Percentiles rank a stretch among this genome's conserved stretches.
phyloP scores from a whole-genome alignment of 1,140 invertebrate genomes.

The Cydia pomonella region DNA sequence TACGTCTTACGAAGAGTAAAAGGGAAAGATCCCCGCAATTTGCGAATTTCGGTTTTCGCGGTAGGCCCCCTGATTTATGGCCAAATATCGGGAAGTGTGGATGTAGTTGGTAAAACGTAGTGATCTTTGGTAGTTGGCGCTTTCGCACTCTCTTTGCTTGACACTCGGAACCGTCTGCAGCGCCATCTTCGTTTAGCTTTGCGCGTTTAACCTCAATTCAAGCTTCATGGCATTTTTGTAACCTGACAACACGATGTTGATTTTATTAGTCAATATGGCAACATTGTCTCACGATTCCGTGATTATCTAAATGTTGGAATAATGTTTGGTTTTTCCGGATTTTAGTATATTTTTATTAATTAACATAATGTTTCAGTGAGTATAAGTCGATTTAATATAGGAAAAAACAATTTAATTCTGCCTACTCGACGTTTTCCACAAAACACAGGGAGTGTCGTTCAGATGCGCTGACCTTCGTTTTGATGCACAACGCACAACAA shows the following conservation, averaged over 20 bases:
- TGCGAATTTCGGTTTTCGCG: no score
- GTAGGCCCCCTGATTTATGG: no score
- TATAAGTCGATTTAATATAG: conserved; percentile 60
- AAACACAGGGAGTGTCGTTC: conserved; percentile 73
- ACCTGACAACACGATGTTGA: conserved; percentile 11
- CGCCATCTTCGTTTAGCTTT: no score
- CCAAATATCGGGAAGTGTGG: no score
- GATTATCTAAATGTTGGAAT: conserved; percentile 76
- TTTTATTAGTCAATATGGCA: conserved; percentile 46
- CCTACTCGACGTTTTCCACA: conserved; percentile 48
- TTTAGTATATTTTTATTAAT: conserved; percentile 62
- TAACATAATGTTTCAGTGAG: conserved; percentile 77
- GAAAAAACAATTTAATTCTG: conserved; percentile 48
- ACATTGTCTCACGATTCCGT: conserved; percentile 69
- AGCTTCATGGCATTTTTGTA: neutral
- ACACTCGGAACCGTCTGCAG: no score
- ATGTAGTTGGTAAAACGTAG: no score
- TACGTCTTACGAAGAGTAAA: no score
- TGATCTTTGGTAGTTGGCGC: no score
- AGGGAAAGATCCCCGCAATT: no score
- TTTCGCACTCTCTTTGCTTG: no score
- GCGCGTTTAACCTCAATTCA: neutral
- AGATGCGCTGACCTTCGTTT: conserved; percentile 81
- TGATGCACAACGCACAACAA: conserved; percentile 82
- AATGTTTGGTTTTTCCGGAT: conserved; percentile 75